Percentiles rank a stretch among this genome's conserved stretches.
phyloP scores from a whole-genome alignment of 1,140 invertebrate genomes.

The Bombus turneri region DNA sequence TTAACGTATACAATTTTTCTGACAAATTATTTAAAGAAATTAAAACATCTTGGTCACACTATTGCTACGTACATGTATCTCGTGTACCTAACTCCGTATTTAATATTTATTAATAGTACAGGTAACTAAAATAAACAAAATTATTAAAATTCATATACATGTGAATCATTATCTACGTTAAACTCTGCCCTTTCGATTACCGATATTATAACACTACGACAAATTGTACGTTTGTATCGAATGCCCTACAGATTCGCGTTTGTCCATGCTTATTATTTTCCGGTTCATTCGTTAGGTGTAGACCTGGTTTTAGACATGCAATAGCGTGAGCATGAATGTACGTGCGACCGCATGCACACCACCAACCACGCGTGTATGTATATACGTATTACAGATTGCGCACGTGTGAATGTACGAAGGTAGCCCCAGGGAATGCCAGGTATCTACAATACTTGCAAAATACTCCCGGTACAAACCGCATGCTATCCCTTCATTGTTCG shows the following conservation, averaged over 20 bases:
- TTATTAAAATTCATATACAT: too few relatives aligned
- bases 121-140: too few relatives aligned
- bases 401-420: constrained; percentile 46
- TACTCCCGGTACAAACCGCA: constrained; percentile 43
- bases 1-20: too few relatives aligned
- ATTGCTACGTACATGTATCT: too few relatives aligned
- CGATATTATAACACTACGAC: too few relatives aligned
- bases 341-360: not conserved
- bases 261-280: not conserved
- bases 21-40: too few relatives aligned
- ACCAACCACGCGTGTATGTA: constrained; percentile 17
- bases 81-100: too few relatives aligned
- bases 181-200: too few relatives aligned
- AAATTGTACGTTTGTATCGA: too few relatives aligned
- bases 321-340: not conserved
- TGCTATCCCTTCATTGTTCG: not conserved
- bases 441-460: constrained; percentile 64
- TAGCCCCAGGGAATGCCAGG: constrained; percentile 61
- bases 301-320: not conserved
- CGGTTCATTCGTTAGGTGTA: not conserved
- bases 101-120: too few relatives aligned
- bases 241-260: not conserved
- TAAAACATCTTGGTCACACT: too few relatives aligned
- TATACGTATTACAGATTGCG: constrained; percentile 52
- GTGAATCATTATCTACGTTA: too few relatives aligned